Percentiles rank a stretch among this genome's conserved stretches.
phyloP scores from a whole-genome alignment of 2,113 vertebrate genomes.

The Leuciscus idus region DNA sequence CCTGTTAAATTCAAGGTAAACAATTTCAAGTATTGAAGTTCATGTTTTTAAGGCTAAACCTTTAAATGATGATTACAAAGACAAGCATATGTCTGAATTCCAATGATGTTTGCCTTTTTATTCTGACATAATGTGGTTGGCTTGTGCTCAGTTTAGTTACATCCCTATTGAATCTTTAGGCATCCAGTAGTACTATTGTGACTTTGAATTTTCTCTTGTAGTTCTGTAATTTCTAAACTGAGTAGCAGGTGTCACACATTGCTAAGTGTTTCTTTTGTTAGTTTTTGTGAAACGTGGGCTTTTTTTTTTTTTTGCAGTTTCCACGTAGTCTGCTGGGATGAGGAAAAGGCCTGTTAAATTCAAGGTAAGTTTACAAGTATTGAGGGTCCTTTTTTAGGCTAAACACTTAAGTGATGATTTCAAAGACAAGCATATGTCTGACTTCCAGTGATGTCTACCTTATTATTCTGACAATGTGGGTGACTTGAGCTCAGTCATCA shows the following conservation, averaged over 20 bases:
- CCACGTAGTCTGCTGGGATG: background rate
- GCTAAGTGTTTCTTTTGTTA: background rate
- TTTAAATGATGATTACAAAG: constrained; percentile 62
- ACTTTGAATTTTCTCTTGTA: no score
- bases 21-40: background rate
- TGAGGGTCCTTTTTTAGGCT: fast-evolving
- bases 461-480: constrained; percentile 23
- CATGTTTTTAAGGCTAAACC: background rate
- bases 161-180: background rate
- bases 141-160: background rate
- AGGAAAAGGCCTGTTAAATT: background rate
- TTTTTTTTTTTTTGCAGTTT: constrained; percentile 10
- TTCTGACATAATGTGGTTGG: background rate
- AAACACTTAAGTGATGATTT: constrained; percentile 60
- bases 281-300: background rate
- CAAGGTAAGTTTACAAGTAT: background rate
- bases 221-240: constrained; percentile 75
- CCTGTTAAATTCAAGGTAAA: background rate
- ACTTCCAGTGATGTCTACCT: constrained; percentile 58
- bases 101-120: constrained; percentile 58
- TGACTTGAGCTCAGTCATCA: background rate
- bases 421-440: constrained; percentile 74
- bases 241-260: constrained; percentile 65
- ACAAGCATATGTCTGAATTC: constrained; percentile 74
- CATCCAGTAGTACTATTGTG: no score